These are phyloP conservation scores for Myripristis murdjan DNA, from an alignment of 2,797 vertebrate species.

Conservation along the genomic window DNA sequence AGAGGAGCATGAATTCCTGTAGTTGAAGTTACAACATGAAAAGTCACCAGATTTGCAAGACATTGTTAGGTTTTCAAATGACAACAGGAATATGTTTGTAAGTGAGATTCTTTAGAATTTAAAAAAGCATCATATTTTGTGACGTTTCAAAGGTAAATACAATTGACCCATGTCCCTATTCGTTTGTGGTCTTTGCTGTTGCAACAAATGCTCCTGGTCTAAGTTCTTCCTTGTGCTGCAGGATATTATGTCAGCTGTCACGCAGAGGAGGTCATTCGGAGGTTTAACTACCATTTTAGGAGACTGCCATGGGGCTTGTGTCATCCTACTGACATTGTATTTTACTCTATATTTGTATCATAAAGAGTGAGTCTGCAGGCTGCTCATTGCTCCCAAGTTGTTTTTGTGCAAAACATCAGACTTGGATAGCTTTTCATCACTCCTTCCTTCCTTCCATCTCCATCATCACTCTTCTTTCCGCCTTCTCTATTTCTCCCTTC, in stretches of 20 bases:
- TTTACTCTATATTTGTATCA: background rate
- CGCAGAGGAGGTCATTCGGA: background rate
- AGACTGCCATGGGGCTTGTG: background rate
- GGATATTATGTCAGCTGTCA: background rate
- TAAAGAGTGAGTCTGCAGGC: background rate
- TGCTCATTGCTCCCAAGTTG: background rate
- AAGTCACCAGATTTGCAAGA: no score
- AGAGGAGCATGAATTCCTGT: no score
- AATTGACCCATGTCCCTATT: no score
- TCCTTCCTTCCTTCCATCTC: background rate
- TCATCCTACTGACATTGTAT: constrained; percentile 9
- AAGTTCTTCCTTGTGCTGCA: background rate
- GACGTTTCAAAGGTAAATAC: no score
- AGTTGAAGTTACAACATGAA: no score
- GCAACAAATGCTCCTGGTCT: no score
- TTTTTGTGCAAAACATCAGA: background rate
- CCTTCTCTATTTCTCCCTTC: background rate
- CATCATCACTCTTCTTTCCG: background rate
- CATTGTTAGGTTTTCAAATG: no score
- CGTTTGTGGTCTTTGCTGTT: no score
- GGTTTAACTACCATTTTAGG: background rate
- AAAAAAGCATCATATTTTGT: no score
- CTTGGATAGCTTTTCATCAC: background rate
- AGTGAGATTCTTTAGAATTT: no score
- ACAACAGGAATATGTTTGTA: no score